Evolutionary conservation across 2,888 invertebrate genomes (phyloP).

Genomic region (Drosophila meridionalis): DNA sequence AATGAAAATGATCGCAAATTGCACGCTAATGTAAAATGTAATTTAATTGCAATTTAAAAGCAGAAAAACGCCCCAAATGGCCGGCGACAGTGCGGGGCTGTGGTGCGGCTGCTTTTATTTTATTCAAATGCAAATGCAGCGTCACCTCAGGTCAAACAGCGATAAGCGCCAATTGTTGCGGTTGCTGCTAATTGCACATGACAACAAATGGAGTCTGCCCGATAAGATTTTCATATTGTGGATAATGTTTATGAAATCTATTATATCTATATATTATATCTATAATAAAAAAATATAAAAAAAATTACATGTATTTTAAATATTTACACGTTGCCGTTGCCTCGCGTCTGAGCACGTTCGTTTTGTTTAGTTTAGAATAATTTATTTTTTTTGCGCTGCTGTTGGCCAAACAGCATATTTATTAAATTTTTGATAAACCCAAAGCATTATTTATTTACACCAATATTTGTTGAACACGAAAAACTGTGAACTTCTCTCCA

Average conservation of each 20-base stretch:
- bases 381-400: background rate
- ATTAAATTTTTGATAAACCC: background rate
- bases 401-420: background rate
- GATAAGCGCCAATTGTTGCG: conserved; percentile 8
- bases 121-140: conserved; percentile 10
- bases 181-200: conserved; percentile 18
- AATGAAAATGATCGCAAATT: conserved; percentile 22
- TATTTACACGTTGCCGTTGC: background rate
- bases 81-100: background rate
- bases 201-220: conserved; percentile 4
- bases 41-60: conserved; percentile 58
- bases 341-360: background rate
- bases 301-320: background rate
- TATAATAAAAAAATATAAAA: no score
- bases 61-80: conserved; percentile 1
- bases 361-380: background rate
- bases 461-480: background rate
- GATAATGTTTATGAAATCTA: background rate
- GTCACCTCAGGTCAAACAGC: background rate
- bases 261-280: no score
- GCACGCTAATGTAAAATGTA: conserved; percentile 53
- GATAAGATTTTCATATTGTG: conserved; percentile 13
- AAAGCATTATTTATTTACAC: no score
- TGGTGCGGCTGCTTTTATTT: background rate
- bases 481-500: background rate